These are phyloP conservation scores for Trichogramma pretiosum DNA, from an alignment of 1,140 invertebrate genomes.

Conservation along the genomic window DNA sequence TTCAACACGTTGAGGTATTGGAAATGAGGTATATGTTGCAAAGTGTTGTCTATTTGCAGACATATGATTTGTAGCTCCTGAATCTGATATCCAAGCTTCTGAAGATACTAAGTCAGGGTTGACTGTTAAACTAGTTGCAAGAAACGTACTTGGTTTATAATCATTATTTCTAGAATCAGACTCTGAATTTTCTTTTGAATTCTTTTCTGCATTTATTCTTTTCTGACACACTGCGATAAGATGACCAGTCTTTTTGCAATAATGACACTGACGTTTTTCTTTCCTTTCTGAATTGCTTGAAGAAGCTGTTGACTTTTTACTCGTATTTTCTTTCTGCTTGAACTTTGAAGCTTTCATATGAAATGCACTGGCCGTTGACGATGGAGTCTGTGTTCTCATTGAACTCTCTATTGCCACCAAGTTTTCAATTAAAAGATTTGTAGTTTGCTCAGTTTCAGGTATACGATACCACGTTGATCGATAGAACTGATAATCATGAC, in stretches of 20 bases:
- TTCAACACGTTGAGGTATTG: conserved; percentile 12
- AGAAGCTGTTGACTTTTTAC: conserved; percentile 3
- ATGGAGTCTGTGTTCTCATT: conserved; percentile 1
- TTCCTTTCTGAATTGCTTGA: conserved; percentile 1
- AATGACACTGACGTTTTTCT: conserved; percentile 15
- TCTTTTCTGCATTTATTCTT: conserved; percentile 4
- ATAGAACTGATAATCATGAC: too few species aligned
- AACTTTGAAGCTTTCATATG: conserved; percentile 14
- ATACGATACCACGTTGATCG: too few species aligned
- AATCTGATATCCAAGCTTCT: conserved; percentile 16
- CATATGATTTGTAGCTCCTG: conserved; percentile 18
- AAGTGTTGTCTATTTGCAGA: conserved; percentile 20
- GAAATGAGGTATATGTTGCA: conserved; percentile 14
- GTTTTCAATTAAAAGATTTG: conserved; percentile 19
- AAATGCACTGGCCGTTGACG: conserved; percentile 10
- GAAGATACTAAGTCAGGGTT: conserved; percentile 1
- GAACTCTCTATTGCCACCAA: conserved; percentile 18
- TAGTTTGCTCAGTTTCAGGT: too few species aligned
- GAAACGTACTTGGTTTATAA: conserved; percentile 3
- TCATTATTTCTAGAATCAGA: conserved; percentile 1
- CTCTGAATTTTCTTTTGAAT: not conserved
- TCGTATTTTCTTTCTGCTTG: not conserved
- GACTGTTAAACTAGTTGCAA: conserved; percentile 9
- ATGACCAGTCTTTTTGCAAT: conserved; percentile 19
- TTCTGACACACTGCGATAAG: conserved; percentile 15